Percentiles rank a stretch among this genome's conserved stretches.
These are phyloP conservation scores for Drosophila nigromelanica DNA, from an alignment of 1,140 invertebrate genomes.

Conservation along the genomic window DNA sequence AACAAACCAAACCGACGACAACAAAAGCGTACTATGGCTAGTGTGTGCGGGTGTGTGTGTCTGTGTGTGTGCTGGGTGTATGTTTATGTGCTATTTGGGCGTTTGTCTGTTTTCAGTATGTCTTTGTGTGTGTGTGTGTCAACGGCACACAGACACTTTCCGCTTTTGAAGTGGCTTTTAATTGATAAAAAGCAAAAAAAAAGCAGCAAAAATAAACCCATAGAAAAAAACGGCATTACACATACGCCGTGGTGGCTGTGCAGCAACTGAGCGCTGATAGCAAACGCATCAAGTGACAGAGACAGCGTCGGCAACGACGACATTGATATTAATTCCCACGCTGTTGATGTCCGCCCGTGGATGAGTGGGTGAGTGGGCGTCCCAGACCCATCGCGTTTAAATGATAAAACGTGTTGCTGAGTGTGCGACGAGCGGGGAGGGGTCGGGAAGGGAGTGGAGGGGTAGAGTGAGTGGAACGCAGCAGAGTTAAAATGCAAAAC, in stretches of 20 bases:
- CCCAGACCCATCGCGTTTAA: conserved; percentile 56
- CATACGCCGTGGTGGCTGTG: conserved; percentile 76
- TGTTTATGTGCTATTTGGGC: conserved; percentile 45
- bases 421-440: conserved; percentile 11
- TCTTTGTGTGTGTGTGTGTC: conserved; percentile 64
- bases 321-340: conserved; percentile 82
- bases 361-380: conserved; percentile 37
- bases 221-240: conserved; percentile 64
- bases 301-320: conserved; percentile 49
- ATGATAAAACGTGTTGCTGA: conserved; percentile 74
- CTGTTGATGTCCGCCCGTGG: conserved; percentile 58
- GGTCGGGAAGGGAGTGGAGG: too few species aligned
- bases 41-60: conserved; percentile 34
- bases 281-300: conserved; percentile 49
- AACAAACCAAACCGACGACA: conserved; percentile 71
- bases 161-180: conserved; percentile 83
- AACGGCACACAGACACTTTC: conserved; percentile 76
- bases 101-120: conserved; percentile 42
- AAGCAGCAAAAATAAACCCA: conserved; percentile 49
- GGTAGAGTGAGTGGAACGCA: background rate
- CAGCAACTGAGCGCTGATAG: conserved; percentile 69
- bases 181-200: conserved; percentile 74
- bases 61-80: conserved; percentile 19
- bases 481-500: conserved; percentile 61
- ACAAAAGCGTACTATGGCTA: conserved; percentile 57